These are phyloP conservation scores for Glossosoma conforme DNA, from an alignment of 1,140 invertebrate genomes.

Conservation along the genomic window DNA sequence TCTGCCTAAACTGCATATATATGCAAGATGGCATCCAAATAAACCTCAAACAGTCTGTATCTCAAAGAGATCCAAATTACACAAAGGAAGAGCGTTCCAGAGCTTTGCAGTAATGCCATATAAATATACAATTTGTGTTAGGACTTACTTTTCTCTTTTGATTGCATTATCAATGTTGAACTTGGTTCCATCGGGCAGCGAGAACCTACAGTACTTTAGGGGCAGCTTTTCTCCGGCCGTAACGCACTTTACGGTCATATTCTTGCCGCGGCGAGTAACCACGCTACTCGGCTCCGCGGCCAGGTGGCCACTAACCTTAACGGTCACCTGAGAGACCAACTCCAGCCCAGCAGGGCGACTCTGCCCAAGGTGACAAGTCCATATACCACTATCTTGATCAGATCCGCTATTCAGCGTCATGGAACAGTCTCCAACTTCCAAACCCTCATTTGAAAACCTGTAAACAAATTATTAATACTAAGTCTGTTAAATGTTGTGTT, in stretches of 20 bases:
- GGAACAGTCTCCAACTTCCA: conserved; percentile 41
- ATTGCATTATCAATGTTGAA: conserved; percentile 24
- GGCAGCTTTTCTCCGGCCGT: conserved; percentile 37
- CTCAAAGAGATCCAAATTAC: too few species aligned
- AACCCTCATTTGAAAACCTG: conserved; percentile 40
- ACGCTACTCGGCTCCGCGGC: conserved; percentile 37
- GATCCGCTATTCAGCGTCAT: conserved; percentile 37
- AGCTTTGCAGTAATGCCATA: too few species aligned
- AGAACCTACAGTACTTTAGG: conserved; percentile 41
- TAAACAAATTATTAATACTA: conserved; percentile 7
- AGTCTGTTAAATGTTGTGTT: too few species aligned
- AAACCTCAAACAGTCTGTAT: too few species aligned
- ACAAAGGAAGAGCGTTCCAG: too few species aligned
- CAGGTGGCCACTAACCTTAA: conserved; percentile 40
- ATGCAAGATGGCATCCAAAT: too few species aligned
- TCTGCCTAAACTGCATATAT: too few species aligned
- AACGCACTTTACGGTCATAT: conserved; percentile 37
- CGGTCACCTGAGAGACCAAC: conserved; percentile 33
- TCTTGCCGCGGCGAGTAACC: conserved; percentile 25
- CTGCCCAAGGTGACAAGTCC: conserved; percentile 45
- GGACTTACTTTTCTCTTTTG: conserved; percentile 19
- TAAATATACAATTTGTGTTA: too few species aligned
- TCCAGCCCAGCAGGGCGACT: conserved; percentile 36
- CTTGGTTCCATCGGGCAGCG: conserved; percentile 12
- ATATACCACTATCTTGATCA: conserved; percentile 36